These are phyloP conservation scores for Ahaetulla prasina DNA, from an alignment of 2,113 vertebrate species.

Conservation along the genomic window DNA sequence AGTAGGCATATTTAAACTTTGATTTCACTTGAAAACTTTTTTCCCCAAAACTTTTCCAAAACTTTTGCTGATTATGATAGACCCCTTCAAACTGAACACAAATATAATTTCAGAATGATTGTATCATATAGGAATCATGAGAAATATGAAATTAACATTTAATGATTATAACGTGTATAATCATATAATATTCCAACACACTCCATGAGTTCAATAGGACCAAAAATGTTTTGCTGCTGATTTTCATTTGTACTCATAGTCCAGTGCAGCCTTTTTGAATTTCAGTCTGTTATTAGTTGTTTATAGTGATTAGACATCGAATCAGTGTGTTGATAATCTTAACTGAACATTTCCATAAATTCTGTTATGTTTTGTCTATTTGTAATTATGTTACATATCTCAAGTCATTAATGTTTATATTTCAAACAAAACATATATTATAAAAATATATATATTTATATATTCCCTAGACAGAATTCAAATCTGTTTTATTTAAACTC, in stretches of 20 bases:
- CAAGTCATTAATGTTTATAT: background rate
- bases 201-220: no score
- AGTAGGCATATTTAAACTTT: background rate
- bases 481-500: background rate
- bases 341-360: constrained; percentile 1
- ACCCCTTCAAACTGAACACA: no score
- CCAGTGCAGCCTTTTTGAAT: background rate
- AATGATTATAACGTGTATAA: no score
- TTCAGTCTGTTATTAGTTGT: background rate
- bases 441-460: background rate
- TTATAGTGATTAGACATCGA: background rate
- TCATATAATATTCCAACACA: no score
- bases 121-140: no score
- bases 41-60: no score
- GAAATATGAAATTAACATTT: no score
- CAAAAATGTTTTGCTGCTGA: no score
- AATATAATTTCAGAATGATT: no score
- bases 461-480: background rate
- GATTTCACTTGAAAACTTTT: background rate
- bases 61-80: no score
- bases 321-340: background rate
- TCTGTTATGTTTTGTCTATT: background rate
- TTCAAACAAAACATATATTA: background rate
- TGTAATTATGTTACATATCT: background rate
- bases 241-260: no score